Evolutionary conservation across 1,140 invertebrate genomes (phyloP).

Genomic region (Procambarus clarkii): DNA sequence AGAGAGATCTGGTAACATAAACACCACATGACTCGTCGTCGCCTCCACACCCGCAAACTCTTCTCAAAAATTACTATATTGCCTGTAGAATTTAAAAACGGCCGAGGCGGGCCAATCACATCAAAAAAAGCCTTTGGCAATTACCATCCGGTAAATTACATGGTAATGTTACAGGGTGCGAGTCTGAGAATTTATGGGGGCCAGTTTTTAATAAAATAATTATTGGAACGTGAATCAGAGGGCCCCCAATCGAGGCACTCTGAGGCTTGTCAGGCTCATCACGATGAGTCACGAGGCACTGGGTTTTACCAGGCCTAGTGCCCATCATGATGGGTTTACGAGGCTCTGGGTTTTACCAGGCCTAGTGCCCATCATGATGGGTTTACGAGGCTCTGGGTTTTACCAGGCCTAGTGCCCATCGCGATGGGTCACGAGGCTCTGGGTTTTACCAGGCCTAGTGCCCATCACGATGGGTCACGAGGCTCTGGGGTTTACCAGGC

Average conservation of each 20-base stretch:
- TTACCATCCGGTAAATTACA: neutral
- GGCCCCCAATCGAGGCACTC: slow-evolving; percentile 27
- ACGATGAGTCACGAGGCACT: slow-evolving; percentile 9
- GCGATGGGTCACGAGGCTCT: no score
- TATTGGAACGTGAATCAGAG: slow-evolving; percentile 31
- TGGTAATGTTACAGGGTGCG: neutral
- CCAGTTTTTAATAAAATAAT: neutral
- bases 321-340: no score
- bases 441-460: no score
- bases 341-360: no score
- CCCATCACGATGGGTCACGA: no score
- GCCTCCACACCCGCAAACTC: neutral
- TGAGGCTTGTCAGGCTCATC: slow-evolving; percentile 33
- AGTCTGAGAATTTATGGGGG: neutral
- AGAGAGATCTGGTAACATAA: slow-evolving; percentile 30
- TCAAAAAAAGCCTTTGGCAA: neutral
- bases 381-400: no score
- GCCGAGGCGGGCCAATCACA: neutral
- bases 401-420: no score
- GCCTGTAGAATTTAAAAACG: neutral
- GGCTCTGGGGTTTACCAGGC: no score
- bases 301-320: no score
- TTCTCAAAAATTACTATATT: slow-evolving; percentile 49
- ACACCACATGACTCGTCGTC: slow-evolving; percentile 35
- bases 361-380: no score